Evolutionary conservation across 2,888 invertebrate genomes (phyloP).

Genomic region (Pachymerium ferrugineum): DNA sequence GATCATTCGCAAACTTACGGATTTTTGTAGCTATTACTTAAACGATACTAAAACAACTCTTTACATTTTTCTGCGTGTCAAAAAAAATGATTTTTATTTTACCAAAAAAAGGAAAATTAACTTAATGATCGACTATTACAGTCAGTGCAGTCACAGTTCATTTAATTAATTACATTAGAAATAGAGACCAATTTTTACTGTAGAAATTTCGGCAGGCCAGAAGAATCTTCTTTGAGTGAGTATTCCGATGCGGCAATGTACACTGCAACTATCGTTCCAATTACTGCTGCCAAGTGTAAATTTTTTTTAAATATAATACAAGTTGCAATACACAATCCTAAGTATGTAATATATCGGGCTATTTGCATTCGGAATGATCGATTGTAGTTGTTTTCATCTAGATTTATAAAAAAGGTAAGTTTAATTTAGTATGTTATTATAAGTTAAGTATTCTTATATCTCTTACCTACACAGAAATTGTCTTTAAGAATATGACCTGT

Average conservation of each 20-base stretch:
- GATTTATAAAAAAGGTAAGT: constrained; percentile 33
- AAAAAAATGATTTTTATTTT: background rate
- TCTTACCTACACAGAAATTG: constrained; percentile 69
- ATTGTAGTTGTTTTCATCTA: constrained; percentile 40
- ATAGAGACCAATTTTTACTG: no score
- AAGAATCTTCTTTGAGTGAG: constrained; percentile 35
- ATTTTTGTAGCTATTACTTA: no score
- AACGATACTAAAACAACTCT: background rate
- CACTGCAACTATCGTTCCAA: constrained; percentile 70
- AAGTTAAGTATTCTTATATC: background rate
- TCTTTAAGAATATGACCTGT: constrained; percentile 61
- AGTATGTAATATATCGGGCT: constrained; percentile 73
- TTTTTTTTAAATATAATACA: constrained; percentile 79
- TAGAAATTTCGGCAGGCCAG: background rate
- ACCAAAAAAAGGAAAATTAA: background rate
- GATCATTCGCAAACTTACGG: background rate
- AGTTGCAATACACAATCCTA: constrained; percentile 76
- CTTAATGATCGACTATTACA: no score
- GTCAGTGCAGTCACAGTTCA: no score
- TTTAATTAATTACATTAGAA: no score
- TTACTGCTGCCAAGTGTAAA: constrained; percentile 65
- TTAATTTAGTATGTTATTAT: background rate
- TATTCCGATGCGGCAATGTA: constrained; percentile 85
- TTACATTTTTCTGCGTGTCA: background rate
- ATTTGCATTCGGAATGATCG: constrained; percentile 51